Base-by-base conservation (phyloP, 1,140 invertebrate genomes). In the Nasonia giraulti region DNA sequence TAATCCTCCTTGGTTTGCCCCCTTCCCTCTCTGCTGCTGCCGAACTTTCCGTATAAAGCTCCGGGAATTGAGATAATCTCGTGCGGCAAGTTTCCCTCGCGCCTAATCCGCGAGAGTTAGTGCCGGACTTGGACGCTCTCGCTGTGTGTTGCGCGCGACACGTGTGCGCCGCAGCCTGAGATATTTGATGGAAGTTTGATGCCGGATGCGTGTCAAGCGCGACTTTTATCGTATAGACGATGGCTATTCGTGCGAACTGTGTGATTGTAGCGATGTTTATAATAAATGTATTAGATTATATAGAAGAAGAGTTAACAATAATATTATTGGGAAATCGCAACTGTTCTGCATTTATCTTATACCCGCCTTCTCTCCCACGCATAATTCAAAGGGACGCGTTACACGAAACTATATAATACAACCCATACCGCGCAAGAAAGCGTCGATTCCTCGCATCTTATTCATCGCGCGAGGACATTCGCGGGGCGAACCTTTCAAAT, bases 51-150 rank as follows among this genome's bases (percentile, higher is more conserved):
- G n/a, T 62, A 66, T 76, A 75, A 62, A 76, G 80, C 81, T 69
- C 62, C 74, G 55, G 81, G 73, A 68, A 83, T 83, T 55, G 81
- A 83, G 81, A 83, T 83, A 83, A 83, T 83, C 81, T 83, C 81
- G 74, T 12, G 27, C 27, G 37, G 74, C 81, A 83, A 76, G 71
- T 82, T 82, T 82, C 17, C 73, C 31, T 20, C 33, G 47, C 20
- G 50, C 73, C 73, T 75, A 75, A 82, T 76, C 81, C 73, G 23
- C 74, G 55, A 31, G 73, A n/a, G 44, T 77, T 83, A 83, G 76
- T 83, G 69, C 37, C 62, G 81, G 73, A 76, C 81, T 62, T n/a
- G 23, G 74, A 44, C 44, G 74, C 62, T 71, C 68, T 55, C 3
- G 31, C 31, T n/a, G 27, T 68, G 17, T n/a, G 55, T 68, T n/a